Base-by-base conservation (phyloP, 1,140 invertebrate species). In the Orius laevigatus region DNA sequence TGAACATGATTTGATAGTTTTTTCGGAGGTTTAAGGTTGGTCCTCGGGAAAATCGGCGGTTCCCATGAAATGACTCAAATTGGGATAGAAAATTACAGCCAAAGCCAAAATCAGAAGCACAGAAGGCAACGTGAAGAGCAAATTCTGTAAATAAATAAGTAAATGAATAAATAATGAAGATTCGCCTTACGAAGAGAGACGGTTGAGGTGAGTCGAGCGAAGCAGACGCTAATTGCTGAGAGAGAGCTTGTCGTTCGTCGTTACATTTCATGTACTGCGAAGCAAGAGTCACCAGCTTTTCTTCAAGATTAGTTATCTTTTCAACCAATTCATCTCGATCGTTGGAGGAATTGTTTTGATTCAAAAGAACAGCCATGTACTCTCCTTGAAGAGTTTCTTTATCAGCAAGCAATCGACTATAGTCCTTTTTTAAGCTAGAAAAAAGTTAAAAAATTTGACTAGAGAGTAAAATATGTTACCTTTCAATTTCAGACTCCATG, bases 81-180 rank as follows among this genome's bases (percentile, higher is more conserved):
- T 54, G 3, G 53, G 53, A 38, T 54, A 50, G 42, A 54, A 54
- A 3, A 46, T 49, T 19, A 51, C 48, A 9, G 49, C 51, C 18
- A 54, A 15, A 18, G 53, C 53, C 16, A 54, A 32, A 10, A 54
- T 34, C 11, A 54, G 25, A 10, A 51, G 14, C 14, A 54, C 16
- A 12, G 45, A 48, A 2, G 53, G 53, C n/a, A 54, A 49, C 4
- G 46, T 38, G 14, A 54, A 54, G 10, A 54, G 41, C 11, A 51
- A 31, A 47, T 54, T 54, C 52, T 53, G 41, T 18, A 46, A 53
- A 44, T 11, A 33, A 47, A 49, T 45, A 40, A 33, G 5, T 44
- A 33, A 41, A 51, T n/a, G n/a, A 34, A 33, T 18, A 35, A 14
- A 41, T 34, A 34, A 47, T 6, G 32, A 18, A 20, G 45, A 33